Conservation (phyloP, 1,140 invertebrate genomes). For the Drosophila novamexicana region DNA sequence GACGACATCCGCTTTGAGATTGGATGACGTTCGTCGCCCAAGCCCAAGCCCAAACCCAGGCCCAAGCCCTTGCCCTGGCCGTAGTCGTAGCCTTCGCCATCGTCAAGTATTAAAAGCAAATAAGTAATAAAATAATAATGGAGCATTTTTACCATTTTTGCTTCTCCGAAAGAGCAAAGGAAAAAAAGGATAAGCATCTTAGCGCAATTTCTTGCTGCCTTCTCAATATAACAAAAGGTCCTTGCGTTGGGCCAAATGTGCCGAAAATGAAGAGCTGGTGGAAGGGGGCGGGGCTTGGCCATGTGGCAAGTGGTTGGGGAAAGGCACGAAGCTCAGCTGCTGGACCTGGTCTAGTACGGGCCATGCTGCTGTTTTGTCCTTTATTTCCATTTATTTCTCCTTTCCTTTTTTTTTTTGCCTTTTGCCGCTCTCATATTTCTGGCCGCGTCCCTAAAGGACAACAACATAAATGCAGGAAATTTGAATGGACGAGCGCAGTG, state of each 20-base stretch:
- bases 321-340: conserved; percentile 53
- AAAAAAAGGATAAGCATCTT: conserved; percentile 83
- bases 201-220: conserved; percentile 80
- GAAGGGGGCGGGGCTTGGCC: not conserved
- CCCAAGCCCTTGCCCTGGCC: conserved; percentile 9
- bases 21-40: conserved; percentile 70
- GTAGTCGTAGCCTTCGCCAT: conserved; percentile 43
- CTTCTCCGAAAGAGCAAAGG: conserved; percentile 64
- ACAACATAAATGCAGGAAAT: conserved; percentile 82
- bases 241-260: conserved; percentile 77
- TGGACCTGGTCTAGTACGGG: conserved; percentile 50
- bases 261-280: conserved; percentile 56
- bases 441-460: conserved; percentile 65
- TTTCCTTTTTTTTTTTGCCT: conserved; percentile 19
- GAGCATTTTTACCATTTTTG: conserved; percentile 83
- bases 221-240: conserved; percentile 84
- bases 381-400: conserved; percentile 70
- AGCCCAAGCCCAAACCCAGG: no score
- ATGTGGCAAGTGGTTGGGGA: not conserved
- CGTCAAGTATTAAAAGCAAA: conserved; percentile 84
- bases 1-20: conserved; percentile 83
- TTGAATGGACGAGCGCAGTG: conserved; percentile 83
- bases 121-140: conserved; percentile 85
- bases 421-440: conserved; percentile 36
- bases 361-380: conserved; percentile 72